Percentiles rank a stretch among this genome's conserved stretches.
These are phyloP conservation scores for Mythimna ferrago DNA, from an alignment of 2,888 invertebrate species.

Conservation along the genomic window DNA sequence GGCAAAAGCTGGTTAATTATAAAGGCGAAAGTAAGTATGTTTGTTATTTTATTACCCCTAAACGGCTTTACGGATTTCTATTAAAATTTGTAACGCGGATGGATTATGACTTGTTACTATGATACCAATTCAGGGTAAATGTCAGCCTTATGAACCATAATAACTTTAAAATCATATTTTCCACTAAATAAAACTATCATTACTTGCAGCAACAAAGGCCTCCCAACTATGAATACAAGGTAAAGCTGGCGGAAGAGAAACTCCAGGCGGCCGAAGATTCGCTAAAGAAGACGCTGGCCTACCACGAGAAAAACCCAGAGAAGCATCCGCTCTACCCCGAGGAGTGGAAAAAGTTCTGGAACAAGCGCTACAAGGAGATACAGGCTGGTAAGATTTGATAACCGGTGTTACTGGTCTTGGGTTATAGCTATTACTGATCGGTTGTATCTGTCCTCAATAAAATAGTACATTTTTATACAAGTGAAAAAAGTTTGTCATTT, in stretches of 20 bases:
- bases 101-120: too few relatives aligned
- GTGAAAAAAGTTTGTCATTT: too few relatives aligned
- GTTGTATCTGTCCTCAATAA: background rate
- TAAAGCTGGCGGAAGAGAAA: constrained; percentile 88
- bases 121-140: too few relatives aligned
- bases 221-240: constrained; percentile 85
- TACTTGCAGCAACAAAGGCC: constrained; percentile 56
- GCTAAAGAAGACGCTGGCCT: constrained; percentile 92
- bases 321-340: constrained; percentile 97
- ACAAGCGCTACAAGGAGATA: constrained; percentile 94
- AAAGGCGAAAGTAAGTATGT: too few relatives aligned
- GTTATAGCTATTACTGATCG: background rate
- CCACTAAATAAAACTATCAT: constrained; percentile 2
- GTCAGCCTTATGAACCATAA: background rate
- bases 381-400: constrained; percentile 88
- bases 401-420: background rate
- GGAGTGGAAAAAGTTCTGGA: constrained; percentile 98
- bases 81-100: too few relatives aligned
- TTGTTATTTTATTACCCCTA: too few relatives aligned
- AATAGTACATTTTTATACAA: too few relatives aligned
- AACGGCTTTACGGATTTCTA: too few relatives aligned
- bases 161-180: background rate
- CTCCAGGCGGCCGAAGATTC: constrained; percentile 89
- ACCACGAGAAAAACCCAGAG: constrained; percentile 96
- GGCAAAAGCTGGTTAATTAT: too few relatives aligned